These are phyloP conservation scores for Torymus auratus DNA, from an alignment of 2,888 invertebrate species.

Conservation along the genomic window DNA sequence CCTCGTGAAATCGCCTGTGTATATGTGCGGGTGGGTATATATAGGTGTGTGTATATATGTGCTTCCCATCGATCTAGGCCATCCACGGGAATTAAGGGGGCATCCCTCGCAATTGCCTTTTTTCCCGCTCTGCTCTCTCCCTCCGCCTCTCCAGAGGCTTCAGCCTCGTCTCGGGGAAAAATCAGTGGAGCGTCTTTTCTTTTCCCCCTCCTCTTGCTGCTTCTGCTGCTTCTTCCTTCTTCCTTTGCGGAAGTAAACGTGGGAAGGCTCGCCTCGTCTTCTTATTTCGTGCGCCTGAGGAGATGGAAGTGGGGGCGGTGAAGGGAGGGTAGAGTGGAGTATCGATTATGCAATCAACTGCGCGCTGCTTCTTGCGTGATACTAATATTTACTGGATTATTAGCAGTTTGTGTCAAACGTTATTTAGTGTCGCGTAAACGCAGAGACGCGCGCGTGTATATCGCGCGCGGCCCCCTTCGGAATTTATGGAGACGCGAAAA, in stretches of 20 bases:
- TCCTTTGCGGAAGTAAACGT: neutral
- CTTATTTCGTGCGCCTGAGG: conserved; percentile 26
- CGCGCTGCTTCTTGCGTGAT: conserved; percentile 46
- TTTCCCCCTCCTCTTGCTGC: neutral
- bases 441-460: neutral
- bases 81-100: conserved; percentile 46
- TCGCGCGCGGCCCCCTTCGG: neutral
- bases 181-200: conserved; percentile 38
- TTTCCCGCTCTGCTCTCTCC: conserved; percentile 41
- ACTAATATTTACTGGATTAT: conserved; percentile 56
- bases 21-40: neutral
- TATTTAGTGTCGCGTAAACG: conserved; percentile 51
- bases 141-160: conserved; percentile 22
- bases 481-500: conserved; percentile 57
- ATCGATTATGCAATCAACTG: conserved; percentile 58
- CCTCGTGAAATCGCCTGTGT: conserved; percentile 42
- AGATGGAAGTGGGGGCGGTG: neutral
- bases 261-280: conserved; percentile 17
- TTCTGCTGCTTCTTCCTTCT: neutral
- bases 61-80: conserved; percentile 50
- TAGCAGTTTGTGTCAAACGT: conserved; percentile 55
- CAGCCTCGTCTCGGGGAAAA: conserved; percentile 24
- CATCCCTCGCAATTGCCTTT: conserved; percentile 51
- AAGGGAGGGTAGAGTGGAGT: neutral
- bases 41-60: neutral